Conservation (phyloP, 2,888 invertebrate genomes). For the Ctena decussata region DNA sequence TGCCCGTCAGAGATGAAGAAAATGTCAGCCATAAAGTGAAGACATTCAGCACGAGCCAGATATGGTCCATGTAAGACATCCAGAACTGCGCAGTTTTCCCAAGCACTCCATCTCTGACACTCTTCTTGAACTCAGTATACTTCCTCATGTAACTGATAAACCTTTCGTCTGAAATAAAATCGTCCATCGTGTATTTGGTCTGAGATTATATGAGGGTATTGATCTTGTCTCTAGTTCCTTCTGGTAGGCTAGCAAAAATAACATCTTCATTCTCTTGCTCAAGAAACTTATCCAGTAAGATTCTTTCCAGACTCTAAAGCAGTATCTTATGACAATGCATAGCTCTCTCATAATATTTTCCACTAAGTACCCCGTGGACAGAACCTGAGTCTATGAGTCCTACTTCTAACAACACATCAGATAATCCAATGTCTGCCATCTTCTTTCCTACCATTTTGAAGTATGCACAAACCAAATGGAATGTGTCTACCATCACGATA, state of each 20-base stretch:
- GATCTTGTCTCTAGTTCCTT: neutral
- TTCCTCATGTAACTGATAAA: neutral
- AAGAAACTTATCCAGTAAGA: neutral
- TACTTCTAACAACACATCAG: constrained; percentile 17
- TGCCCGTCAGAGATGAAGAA: constrained; percentile 66
- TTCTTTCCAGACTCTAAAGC: neutral
- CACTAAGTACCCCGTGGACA: neutral
- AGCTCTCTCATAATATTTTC: constrained; percentile 45
- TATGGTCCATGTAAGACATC: constrained; percentile 58
- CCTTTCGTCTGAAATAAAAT: constrained; percentile 1
- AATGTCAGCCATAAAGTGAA: constrained; percentile 46
- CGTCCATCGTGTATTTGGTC: neutral
- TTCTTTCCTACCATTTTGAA: constrained; percentile 42
- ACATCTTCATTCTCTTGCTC: neutral
- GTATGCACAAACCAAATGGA: constrained; percentile 38
- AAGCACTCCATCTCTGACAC: constrained; percentile 18
- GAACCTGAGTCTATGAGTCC: constrained; percentile 58
- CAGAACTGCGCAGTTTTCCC: constrained; percentile 53
- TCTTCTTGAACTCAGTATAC: constrained; percentile 19
- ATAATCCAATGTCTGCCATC: constrained; percentile 30
- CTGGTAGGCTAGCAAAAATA: neutral
- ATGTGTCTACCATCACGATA: constrained; percentile 31
- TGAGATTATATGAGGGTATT: neutral
- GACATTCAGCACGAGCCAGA: constrained; percentile 41
- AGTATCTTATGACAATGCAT: constrained; percentile 61